Evolutionary conservation across 1,140 invertebrate genomes (phyloP), one percentile per base, ranked within the genome.

Genomic region (Aphidius gifuensis): DNA sequence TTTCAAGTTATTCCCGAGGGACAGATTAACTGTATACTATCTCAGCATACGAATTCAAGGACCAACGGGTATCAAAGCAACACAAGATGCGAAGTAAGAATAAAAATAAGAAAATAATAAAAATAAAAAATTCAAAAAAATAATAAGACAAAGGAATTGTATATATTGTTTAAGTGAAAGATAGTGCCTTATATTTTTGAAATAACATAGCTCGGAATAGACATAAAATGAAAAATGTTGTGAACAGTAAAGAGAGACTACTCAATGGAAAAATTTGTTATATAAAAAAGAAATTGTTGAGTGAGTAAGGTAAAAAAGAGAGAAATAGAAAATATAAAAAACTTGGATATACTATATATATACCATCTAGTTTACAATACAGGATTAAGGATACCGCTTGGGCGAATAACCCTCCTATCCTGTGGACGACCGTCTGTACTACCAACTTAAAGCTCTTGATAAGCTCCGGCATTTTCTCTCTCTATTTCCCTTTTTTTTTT

Each of bases 311-410:
- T 39, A 48, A 44, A 50, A 48, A 9, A 39, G 3, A 45, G 3
- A 38, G 47, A 39, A 45, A 32, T 16, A 9, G n/a, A 60, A 56
- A 62, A 56, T 61, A 61, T 68, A 69, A 69, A 73, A 74, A 77
- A 73, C 71, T 73, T 75, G 68, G 43, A 23, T 66, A 57, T 62
- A 46, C 64, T 60, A 69, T 3, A 32, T 75, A 70, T 74, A 71
- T 70, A 67, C 69, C 67, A 66, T 67, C 71, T 75, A 75, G 72
- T 79, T 78, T 74, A 73, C 74, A 79, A 78, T 78, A 77, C 70
- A 71, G 74, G 75, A 77, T 78, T 77, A 78, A 77, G 72, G 63
- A 62, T 56, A 65, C 64, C 64, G 62, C 64, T 60, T 55, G 11
- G 9, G 4, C 7, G 40, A 21, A n/a, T 40, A 55, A 43, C 53